Base-by-base conservation (phyloP, 2,888 invertebrate species). In the Rhagium mordax region DNA sequence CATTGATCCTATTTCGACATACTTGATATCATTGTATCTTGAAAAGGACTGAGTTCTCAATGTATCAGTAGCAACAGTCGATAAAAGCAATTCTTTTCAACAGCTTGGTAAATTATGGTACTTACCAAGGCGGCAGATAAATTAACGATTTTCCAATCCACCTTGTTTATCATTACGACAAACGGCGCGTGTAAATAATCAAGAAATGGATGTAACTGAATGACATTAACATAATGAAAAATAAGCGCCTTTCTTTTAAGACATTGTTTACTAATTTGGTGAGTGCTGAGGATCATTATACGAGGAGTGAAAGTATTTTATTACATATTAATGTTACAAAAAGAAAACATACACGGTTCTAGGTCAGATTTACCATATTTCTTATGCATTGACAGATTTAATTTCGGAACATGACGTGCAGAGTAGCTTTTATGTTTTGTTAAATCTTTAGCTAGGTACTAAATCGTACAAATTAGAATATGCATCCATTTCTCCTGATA, bases 341-440 rank as follows among this genome's bases (percentile, higher is more conserved):
- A 51, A 65, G 51, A 65, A 65, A 65, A 51, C 53, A 48, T 7
- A 29, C 16, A 5, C 29, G 20, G 65, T 65, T 65, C 48, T 65
- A 53, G 65, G 65, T 65, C 65, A 65, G 51, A 65, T 65, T 65
- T 65, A 65, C 18, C 65, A 65, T 65, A 62, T 33, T 62, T 70
- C 55, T 47, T 57, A 62, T 64, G 61, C 55, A 62, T 21, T 41
- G 51, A 20, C 33, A 47, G 62, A 61, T 69, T 69, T 53, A 55
- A 47, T 62, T 70, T 55, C 55, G 62, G 59, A 59, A 49, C 24
- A 68, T 55, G 57, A 59, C 59, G 15, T 20, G 47, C 47, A n/a
- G 7, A 21, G 15, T 41, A 13, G 51, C 20, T 51, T 15, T 18
- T 51, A 51, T 18, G 16, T 51, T 49, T 49, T 18, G 51, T 51